Evolutionary conservation across 2,888 invertebrate species (phyloP), one percentile per base, ranked within the genome.

Genomic region (Enchytraeus crypticus): DNA sequence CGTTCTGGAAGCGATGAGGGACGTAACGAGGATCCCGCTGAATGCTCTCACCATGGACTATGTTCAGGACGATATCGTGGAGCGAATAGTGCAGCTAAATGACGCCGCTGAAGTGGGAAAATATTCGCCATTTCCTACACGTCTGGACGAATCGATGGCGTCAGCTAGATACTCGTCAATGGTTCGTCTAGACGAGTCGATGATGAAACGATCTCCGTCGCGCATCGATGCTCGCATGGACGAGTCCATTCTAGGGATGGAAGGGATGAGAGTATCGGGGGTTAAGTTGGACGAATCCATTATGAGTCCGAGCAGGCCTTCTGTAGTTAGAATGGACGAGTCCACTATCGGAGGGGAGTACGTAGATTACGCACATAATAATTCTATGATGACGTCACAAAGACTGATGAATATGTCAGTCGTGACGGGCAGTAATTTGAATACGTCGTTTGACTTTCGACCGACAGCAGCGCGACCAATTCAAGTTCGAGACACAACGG

Each of bases 11-110:
- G 43, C 54, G 1, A 51, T 66, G 21, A 4, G n/a, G n/a, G 58
- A 46, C 8, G 27, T 61, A 5, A 38, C 27, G 5, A 21, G 43
- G 2, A 38, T 63, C 11, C 61, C 63, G 14, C 65, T 66, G 49
- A 61, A 65, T 38, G 43, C 63, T 11, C 53, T 66, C 3, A 60
- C 65, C 29, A 63, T 58, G 1, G 66, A 66, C 43, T 66, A 43
- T 29, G 64, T 66, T n/a, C 60, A 63, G 18, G 66, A 66, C 47
- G 61, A 59, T 21, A 34, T 65, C 43, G 34, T 66, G 3, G 63
- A 49, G n/a, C 27, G 53, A 3, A 65, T 66, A 30, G 49, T 66
- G 5, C 56, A 56, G 30, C 34, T 66, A 34, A 66, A 66, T 34
- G 60, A 54, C 23, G 38, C 21, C 2, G 8, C 55, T 2, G 34